Evolutionary conservation across 2,113 vertebrate genomes (phyloP).

Genomic region (Prionailurus viverrinus): DNA sequence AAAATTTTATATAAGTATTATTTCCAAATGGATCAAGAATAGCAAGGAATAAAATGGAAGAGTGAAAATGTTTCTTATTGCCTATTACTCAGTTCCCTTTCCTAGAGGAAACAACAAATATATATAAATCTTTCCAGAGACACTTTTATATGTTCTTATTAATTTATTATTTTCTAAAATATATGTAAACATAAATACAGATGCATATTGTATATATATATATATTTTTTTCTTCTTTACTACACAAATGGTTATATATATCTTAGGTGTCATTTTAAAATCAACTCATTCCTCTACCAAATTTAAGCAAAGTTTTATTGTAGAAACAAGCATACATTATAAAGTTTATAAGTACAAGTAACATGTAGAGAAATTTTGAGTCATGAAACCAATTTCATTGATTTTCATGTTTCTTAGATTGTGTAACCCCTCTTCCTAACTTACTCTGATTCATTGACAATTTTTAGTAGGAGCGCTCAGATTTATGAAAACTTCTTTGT

Average conservation of each 20-base stretch:
- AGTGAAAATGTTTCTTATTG: not conserved
- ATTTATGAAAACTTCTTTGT: not conserved
- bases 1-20: constrained; percentile 15
- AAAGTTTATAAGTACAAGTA: not conserved
- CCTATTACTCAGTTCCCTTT: not conserved
- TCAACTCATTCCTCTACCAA: not conserved
- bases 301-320: not conserved
- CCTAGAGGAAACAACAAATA: not conserved
- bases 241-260: not conserved
- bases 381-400: not conserved
- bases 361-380: not conserved
- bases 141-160: not conserved
- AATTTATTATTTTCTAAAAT: not conserved
- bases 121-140: not conserved
- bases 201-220: not conserved
- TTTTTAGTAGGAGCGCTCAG: not conserved
- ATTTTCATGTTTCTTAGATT: not conserved
- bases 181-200: not conserved
- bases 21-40: not conserved
- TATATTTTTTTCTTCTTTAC: not conserved
- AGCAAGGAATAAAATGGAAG: not conserved
- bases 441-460: not conserved
- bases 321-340: not conserved
- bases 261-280: not conserved
- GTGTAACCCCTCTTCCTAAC: not conserved